A percentile compares a stretch with the other conserved stretches of the same genome.
Conservation (phyloP, 1,140 invertebrate genomes). For the Zophobas atratus region DNA sequence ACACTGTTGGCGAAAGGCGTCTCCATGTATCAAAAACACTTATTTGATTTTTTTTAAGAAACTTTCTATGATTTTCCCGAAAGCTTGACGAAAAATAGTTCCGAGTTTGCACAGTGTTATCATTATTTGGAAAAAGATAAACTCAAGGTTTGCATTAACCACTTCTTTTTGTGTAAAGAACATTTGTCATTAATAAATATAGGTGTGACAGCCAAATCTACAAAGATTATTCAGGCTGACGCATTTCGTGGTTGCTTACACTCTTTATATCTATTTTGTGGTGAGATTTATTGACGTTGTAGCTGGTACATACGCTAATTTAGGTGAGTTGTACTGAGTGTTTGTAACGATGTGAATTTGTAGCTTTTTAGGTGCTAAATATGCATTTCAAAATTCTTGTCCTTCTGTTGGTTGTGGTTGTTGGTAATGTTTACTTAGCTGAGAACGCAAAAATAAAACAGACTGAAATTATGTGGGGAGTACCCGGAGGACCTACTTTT, state of each 20-base stretch:
- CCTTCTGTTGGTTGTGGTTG: not conserved
- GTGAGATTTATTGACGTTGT: not conserved
- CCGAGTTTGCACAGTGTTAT: too few species aligned
- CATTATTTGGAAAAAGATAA: not conserved
- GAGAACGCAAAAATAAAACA: not conserved
- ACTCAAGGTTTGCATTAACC: not conserved
- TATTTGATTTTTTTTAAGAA: too few species aligned
- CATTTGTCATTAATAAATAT: not conserved
- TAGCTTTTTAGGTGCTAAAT: too few species aligned
- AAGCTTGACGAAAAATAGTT: too few species aligned
- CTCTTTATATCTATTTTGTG: not conserved
- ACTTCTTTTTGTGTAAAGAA: not conserved
- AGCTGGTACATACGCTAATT: not conserved
- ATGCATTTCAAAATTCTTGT: not conserved
- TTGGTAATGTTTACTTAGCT: not conserved
- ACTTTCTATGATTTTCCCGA: too few species aligned
- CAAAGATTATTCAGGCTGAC: not conserved
- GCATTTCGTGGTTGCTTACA: not conserved
- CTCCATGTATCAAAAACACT: too few species aligned
- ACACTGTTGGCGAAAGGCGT: too few species aligned
- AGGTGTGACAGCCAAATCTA: not conserved
- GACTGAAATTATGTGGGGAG: constrained; percentile 15
- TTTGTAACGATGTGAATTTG: not conserved
- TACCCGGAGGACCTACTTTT: constrained; percentile 14
- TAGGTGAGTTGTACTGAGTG: not conserved